These are phyloP conservation scores for Sphaerodactylus townsendi DNA, from an alignment of 2,113 vertebrate genomes.

Conservation along the genomic window DNA sequence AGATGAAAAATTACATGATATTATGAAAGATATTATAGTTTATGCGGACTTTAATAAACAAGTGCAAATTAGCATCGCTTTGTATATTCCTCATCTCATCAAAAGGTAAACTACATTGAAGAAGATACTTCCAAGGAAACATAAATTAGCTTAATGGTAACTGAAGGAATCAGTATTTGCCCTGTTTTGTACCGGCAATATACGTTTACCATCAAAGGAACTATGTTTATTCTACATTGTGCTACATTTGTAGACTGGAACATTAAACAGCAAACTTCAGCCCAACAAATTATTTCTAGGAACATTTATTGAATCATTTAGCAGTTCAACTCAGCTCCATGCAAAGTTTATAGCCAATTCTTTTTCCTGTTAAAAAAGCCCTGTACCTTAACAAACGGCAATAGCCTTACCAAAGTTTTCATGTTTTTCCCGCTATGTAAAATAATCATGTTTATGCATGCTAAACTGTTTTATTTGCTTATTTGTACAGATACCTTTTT, in stretches of 20 bases:
- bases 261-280: conserved; percentile 67
- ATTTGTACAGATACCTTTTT: conserved; percentile 46
- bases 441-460: conserved; percentile 71
- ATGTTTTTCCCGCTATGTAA: conserved; percentile 62
- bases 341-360: conserved; percentile 65
- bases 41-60: neutral
- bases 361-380: conserved; percentile 26
- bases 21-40: neutral
- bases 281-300: conserved; percentile 65
- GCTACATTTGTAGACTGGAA: conserved; percentile 3
- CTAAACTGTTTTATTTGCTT: conserved; percentile 58
- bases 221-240: neutral
- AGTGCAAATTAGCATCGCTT: conserved; percentile 5
- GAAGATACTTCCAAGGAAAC: neutral
- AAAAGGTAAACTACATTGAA: neutral
- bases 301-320: conserved; percentile 75
- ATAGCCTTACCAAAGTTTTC: conserved; percentile 66
- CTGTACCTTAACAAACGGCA: conserved; percentile 66
- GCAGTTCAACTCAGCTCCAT: conserved; percentile 63
- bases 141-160: neutral
- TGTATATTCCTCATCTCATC: conserved; percentile 12
- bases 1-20: neutral
- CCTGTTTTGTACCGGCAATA: neutral
- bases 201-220: neutral
- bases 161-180: neutral